Evolutionary conservation across 2,113 vertebrate genomes (phyloP), one percentile per base, ranked within the genome.

Genomic region (Cathartes aura): DNA sequence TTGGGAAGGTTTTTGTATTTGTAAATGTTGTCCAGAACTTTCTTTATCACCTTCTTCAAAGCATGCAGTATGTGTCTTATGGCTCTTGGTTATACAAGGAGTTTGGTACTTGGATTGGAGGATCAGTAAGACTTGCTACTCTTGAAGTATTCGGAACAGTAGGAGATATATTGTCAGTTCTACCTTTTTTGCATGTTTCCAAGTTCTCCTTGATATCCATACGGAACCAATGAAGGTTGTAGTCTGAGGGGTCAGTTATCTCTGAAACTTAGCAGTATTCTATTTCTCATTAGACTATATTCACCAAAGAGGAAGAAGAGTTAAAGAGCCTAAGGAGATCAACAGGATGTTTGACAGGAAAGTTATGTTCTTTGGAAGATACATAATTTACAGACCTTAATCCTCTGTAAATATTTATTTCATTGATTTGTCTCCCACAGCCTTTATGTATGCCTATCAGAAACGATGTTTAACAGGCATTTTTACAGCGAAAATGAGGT

Each of bases 391-490:
- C 38, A 96, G 75, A 87, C 26, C 6, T 84, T 90, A 97, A 96
- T 97, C 67, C 56, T 93, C 91, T 91, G 90, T 93, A 97, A 98
- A 98, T 97, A 97, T 97, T 97, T 98, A 95, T 97, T 96, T 81
- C 12, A 98, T 97, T 94, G 94, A 97, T 97, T 97, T 95, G 56
- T 78, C 19, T 47, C 21, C 64, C 63, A 56, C 9, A 62, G 20
- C 24, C 17, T 58, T 73, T 93, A 82, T 55, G 75, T n/a, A 70
- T 56, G 36, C 67, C 53, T 67, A 93, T 92, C 43, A 86, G 79
- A 93, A 85, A 47, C 71, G 15, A 75, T 52, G 62, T 21, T 91
- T 90, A 92, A 43, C 12, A 64, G 19, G 12, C 30, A 48, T 74
- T 89, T 90, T 97, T 95, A 81, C 26, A 80, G 48, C 2, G 2